These are phyloP conservation scores for Drosophila seguyi DNA, from an alignment of 1,140 invertebrate species.

Conservation along the genomic window DNA sequence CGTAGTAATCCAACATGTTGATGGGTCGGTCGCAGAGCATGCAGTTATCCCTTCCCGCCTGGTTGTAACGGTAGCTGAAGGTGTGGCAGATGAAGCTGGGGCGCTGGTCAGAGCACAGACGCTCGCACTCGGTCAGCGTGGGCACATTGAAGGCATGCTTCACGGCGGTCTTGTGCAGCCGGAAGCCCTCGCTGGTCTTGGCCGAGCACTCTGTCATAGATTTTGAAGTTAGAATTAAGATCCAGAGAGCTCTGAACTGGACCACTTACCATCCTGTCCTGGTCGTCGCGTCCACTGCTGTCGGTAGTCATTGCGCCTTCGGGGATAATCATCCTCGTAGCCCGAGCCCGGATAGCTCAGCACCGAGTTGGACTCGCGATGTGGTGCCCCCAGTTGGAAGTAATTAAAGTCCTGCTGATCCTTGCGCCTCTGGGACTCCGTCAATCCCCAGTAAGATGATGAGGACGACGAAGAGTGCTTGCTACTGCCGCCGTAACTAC, in stretches of 20 bases:
- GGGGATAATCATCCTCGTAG: slow-evolving; percentile 64
- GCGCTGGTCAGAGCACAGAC: slow-evolving; percentile 89
- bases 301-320: slow-evolving; percentile 72
- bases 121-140: slow-evolving; percentile 90
- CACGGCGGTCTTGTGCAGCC: slow-evolving; percentile 88
- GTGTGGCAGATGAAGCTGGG: slow-evolving; percentile 89
- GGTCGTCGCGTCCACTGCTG: slow-evolving; percentile 78
- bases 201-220: slow-evolving; percentile 89
- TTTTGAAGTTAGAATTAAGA: too few species aligned
- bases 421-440: slow-evolving; percentile 71
- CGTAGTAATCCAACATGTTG: slow-evolving; percentile 89
- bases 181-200: slow-evolving; percentile 90
- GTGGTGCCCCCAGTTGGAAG: slow-evolving; percentile 67
- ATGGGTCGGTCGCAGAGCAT: slow-evolving; percentile 90
- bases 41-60: slow-evolving; percentile 88
- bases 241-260: too few species aligned
- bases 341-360: slow-evolving; percentile 75
- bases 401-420: slow-evolving; percentile 83
- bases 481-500: slow-evolving; percentile 81
- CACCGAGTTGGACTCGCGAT: slow-evolving; percentile 70
- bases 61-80: slow-evolving; percentile 89
- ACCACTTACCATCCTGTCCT: slow-evolving; percentile 69
- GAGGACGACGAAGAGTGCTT: slow-evolving; percentile 66
- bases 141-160: slow-evolving; percentile 88
- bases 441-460: slow-evolving; percentile 72